A percentile compares a stretch with the other conserved stretches of the same genome.
Conservation (phyloP, 1,140 invertebrate species). For the Vanessa tameamea region DNA sequence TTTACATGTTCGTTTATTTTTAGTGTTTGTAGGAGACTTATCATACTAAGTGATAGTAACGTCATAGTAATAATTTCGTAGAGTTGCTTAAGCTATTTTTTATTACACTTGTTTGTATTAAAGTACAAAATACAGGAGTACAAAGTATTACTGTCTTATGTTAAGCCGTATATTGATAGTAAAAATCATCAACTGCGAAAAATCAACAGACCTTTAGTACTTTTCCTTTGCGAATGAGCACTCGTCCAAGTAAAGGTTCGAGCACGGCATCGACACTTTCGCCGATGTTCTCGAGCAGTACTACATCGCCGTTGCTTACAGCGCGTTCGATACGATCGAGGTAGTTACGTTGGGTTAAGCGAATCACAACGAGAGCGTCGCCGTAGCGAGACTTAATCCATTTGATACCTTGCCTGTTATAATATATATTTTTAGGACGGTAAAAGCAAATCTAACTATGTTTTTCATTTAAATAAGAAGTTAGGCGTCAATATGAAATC, state of each 20-base stretch:
- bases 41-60: no score
- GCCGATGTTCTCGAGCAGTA: conserved; percentile 94
- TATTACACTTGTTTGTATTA: no score
- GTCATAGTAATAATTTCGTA: no score
- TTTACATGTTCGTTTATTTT: no score
- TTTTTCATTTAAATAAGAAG: neutral
- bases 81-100: no score
- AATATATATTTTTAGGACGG: neutral
- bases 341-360: conserved; percentile 91
- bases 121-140: no score
- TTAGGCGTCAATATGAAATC: neutral
- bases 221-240: conserved; percentile 84
- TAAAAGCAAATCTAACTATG: no score
- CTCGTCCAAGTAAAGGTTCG: conserved; percentile 93
- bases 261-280: conserved; percentile 94
- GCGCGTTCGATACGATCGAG: conserved; percentile 92
- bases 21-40: no score
- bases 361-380: conserved; percentile 86
- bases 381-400: conserved; percentile 95
- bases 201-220: conserved; percentile 78
- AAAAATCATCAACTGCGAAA: no score
- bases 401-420: conserved; percentile 90
- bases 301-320: conserved; percentile 86
- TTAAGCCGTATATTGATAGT: no score
- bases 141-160: no score